Base-by-base conservation (phyloP, 2,797 vertebrate species). In the Neosalanx taihuensis region DNA sequence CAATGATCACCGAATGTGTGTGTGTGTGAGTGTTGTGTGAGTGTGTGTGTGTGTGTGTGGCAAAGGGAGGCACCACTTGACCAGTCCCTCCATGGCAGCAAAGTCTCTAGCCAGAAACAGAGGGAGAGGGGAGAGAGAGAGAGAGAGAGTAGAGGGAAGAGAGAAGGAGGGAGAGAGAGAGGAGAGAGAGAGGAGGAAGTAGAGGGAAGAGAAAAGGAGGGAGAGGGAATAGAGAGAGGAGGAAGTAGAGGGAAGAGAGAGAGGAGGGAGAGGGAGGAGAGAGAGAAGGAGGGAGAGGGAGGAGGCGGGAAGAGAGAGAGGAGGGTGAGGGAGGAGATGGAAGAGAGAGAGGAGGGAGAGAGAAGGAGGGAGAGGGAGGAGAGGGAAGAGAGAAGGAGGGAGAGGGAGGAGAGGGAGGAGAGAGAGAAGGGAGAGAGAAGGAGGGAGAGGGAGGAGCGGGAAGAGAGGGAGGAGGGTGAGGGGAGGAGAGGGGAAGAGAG, bases 11-110 rank as follows among this genome's bases (percentile, higher is more conserved):
- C 23, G 57, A 3, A 6, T 20, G 20, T 77, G 70, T 35, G 17
- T 29, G 13, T 53, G 20, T 41, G 20, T n/a, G 18, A 71, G 74
- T 5, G 71, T 68, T 15, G 13, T 9, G 17, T 56, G 18, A 76
- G 70, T 33, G 17, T 33, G 13, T 56, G 23, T 63, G 30, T 61
- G 73, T 73, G 71, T 76, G 72, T 73, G n/a, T 3, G 71, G 82
- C 81, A 85, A 71, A 71, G 81, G 83, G 85, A 89, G 85, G 84
- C 88, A 90, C 87, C 86, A 84, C 84, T 88, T 81, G 84, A 82
- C 84, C 78, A 77, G 85, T 87, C 87, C 84, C 85, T 86, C 81
- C 78, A 73, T 77, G 77, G 86, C 83, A 84, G 84, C 84, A 83
- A 71, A 86, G 83, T 85, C 84, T 90, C 86, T 84, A 83, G 83